phyloP scores from a whole-genome alignment of 2,797 vertebrate genomes.

The Australoheros facetus region DNA sequence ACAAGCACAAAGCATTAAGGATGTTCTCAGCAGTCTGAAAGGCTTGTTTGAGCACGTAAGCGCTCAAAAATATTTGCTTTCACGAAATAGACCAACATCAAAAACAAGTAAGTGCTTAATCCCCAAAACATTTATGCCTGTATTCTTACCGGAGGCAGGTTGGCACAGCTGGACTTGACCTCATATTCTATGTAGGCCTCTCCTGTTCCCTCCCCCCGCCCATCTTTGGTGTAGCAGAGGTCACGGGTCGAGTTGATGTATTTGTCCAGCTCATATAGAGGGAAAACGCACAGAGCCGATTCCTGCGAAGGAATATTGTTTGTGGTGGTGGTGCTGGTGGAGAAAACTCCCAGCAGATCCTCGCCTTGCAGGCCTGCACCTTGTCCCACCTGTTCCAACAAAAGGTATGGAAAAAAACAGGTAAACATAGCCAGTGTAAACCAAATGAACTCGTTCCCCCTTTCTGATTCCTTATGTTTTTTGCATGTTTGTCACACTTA shows the following conservation, averaged over 20 bases:
- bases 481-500: not conserved
- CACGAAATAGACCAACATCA: not conserved
- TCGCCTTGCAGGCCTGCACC: conserved; percentile 63
- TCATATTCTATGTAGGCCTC: conserved; percentile 96
- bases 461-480: not conserved
- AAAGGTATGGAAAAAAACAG: conserved; percentile 3
- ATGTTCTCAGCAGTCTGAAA: not conserved
- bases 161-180: conserved; percentile 93
- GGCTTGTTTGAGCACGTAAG: not conserved
- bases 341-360: conserved; percentile 91
- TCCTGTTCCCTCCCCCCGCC: conserved; percentile 75
- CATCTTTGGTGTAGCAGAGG: conserved; percentile 91
- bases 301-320: conserved; percentile 80
- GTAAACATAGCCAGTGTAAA: not conserved
- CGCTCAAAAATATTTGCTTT: conserved; percentile 5
- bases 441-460: not conserved
- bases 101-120: not conserved
- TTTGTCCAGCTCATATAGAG: conserved; percentile 88
- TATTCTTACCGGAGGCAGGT: conserved; percentile 86
- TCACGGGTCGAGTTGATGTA: conserved; percentile 89
- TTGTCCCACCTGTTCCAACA: conserved; percentile 71
- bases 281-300: conserved; percentile 89
- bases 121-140: not conserved
- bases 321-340: conserved; percentile 76
- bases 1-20: conserved; percentile 13